phyloP scores from a whole-genome alignment of 2,888 invertebrate genomes.

The Microplitis manilae region DNA sequence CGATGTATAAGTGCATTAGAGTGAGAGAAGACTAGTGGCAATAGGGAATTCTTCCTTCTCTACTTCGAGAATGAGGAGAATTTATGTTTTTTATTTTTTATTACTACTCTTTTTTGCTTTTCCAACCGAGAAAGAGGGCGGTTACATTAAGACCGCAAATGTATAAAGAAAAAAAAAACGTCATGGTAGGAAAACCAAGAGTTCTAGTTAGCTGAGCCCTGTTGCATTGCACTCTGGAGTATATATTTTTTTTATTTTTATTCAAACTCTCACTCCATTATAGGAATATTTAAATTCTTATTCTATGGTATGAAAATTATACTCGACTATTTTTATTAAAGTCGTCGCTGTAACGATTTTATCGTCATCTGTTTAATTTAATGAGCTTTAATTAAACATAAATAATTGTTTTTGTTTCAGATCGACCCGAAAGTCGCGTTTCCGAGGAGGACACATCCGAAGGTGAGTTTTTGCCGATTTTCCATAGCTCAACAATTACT shows the following conservation, averaged over 20 bases:
- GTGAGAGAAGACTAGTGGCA: background rate
- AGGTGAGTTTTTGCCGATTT: constrained; percentile 79
- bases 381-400: background rate
- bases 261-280: background rate
- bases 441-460: constrained; percentile 98
- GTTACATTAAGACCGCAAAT: constrained; percentile 13
- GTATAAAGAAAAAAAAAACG: constrained; percentile 7
- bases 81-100: background rate
- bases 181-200: background rate
- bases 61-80: background rate
- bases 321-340: too few relatives aligned
- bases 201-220: background rate
- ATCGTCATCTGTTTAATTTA: too few relatives aligned
- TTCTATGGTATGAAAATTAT: background rate
- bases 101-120: background rate
- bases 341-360: too few relatives aligned
- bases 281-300: background rate
- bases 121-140: background rate
- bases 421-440: constrained; percentile 99
- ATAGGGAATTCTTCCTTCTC: constrained; percentile 6
- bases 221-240: constrained; percentile 8
- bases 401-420: constrained; percentile 78
- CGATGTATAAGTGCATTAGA: too few relatives aligned
- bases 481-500: constrained; percentile 41
- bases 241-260: background rate